These are phyloP conservation scores for Drymodes brunneopygia DNA, from an alignment of 2,113 vertebrate genomes.

Conservation along the genomic window DNA sequence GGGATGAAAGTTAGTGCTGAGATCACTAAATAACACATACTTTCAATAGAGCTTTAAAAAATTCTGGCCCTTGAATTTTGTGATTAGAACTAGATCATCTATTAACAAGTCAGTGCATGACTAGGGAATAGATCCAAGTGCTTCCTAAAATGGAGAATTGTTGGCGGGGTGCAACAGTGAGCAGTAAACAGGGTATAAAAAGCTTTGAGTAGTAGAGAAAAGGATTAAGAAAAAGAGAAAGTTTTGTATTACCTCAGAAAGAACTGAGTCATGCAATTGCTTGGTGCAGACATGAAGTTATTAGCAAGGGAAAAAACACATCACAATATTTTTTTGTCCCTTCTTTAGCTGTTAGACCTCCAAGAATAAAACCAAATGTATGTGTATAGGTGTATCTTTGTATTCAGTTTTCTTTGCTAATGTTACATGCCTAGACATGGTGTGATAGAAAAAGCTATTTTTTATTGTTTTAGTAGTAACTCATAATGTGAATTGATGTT, in stretches of 20 bases:
- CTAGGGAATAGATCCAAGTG: background rate
- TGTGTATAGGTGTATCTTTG: background rate
- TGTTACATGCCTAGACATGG: background rate
- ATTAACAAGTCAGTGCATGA: slow-evolving; percentile 1
- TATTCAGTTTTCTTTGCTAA: background rate
- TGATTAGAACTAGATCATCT: slow-evolving; percentile 4
- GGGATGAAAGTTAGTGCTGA: background rate
- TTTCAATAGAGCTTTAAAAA: slow-evolving; percentile 4
- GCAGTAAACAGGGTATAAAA: slow-evolving; percentile 17
- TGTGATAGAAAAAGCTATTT: background rate
- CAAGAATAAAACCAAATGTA: background rate
- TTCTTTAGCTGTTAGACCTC: background rate
- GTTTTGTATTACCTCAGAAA: slow-evolving; percentile 37
- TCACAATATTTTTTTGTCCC: background rate
- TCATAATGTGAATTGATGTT: background rate
- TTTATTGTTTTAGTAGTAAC: background rate
- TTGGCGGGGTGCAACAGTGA: background rate
- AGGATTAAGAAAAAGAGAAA: background rate
- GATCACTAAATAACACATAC: slow-evolving; percentile 10
- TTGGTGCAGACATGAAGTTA: background rate
- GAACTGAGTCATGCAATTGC: background rate
- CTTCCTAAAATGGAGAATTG: slow-evolving; percentile 18
- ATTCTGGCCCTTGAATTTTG: background rate
- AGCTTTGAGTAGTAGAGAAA: background rate
- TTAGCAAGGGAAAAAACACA: background rate